Conservation (phyloP, 2,113 vertebrate genomes). For the Hyperoodon ampullatus region DNA sequence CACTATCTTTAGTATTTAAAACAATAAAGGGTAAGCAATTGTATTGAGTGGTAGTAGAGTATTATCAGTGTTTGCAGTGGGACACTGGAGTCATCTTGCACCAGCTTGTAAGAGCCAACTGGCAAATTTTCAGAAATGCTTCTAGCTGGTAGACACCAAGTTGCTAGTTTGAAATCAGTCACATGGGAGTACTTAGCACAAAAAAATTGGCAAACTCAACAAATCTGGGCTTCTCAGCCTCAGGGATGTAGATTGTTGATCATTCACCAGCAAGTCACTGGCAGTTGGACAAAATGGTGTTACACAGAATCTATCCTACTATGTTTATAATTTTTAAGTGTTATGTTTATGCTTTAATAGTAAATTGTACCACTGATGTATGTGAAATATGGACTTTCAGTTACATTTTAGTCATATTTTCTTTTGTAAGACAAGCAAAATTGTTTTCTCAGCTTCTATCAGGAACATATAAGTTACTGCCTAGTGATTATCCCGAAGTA, state of each 20-base stretch:
- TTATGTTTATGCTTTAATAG: not conserved
- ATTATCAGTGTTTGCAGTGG: not conserved
- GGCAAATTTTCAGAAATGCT: not conserved
- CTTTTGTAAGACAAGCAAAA: not conserved
- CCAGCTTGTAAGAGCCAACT: not conserved
- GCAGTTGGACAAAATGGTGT: not conserved
- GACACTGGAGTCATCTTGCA: not conserved
- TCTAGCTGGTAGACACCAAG: not conserved
- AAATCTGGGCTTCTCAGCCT: not conserved
- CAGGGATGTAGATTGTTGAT: not conserved
- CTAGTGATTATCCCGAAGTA: not conserved
- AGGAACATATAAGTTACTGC: not conserved
- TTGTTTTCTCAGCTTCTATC: not conserved
- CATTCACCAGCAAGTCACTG: not conserved
- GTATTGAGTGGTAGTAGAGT: not conserved
- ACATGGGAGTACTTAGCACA: not conserved
- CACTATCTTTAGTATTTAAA: not conserved
- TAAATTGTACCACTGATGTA: not conserved
- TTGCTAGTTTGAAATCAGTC: not conserved
- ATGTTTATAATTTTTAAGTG: not conserved
- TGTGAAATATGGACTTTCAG: not conserved
- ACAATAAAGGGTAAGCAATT: not conserved
- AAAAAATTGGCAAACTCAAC: not conserved
- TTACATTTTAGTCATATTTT: conserved; percentile 3
- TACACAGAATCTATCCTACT: not conserved